These are phyloP conservation scores for Bradypodion pumilum DNA, from an alignment of 2,797 vertebrate species.

Conservation along the genomic window DNA sequence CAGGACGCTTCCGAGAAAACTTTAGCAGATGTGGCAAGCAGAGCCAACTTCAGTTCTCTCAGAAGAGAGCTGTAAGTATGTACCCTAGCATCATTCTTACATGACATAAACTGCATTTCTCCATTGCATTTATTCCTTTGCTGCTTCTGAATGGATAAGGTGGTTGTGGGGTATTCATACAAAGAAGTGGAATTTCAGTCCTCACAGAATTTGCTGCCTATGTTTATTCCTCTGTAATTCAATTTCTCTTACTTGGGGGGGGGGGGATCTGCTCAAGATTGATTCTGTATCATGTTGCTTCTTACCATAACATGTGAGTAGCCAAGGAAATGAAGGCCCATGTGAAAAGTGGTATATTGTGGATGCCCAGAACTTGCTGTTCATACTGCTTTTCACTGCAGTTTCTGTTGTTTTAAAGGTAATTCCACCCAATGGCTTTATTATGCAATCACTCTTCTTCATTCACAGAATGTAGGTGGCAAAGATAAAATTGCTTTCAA, in stretches of 20 bases:
- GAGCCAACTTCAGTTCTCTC: too few relatives aligned
- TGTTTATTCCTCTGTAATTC: background rate
- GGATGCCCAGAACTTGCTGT: background rate
- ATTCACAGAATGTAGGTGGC: background rate
- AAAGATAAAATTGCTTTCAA: background rate
- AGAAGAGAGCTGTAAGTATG: too few relatives aligned
- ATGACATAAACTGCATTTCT: too few relatives aligned
- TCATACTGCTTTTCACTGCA: background rate
- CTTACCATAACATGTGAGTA: background rate
- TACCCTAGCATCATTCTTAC: too few relatives aligned
- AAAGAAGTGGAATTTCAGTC: background rate
- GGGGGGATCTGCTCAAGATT: background rate
- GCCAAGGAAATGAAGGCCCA: background rate
- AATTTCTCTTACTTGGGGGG: too few relatives aligned
- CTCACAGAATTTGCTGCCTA: background rate
- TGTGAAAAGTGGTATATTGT: background rate
- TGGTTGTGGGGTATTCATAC: background rate
- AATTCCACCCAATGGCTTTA: background rate
- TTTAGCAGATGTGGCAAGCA: too few relatives aligned
- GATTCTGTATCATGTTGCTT: background rate
- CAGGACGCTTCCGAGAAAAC: too few relatives aligned
- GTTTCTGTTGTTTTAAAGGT: background rate
- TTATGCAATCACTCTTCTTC: background rate
- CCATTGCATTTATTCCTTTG: too few relatives aligned
- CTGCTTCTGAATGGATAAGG: too few relatives aligned